Base-by-base conservation (phyloP, 2,888 invertebrate species). In the Lasioglossum malachurum region DNA sequence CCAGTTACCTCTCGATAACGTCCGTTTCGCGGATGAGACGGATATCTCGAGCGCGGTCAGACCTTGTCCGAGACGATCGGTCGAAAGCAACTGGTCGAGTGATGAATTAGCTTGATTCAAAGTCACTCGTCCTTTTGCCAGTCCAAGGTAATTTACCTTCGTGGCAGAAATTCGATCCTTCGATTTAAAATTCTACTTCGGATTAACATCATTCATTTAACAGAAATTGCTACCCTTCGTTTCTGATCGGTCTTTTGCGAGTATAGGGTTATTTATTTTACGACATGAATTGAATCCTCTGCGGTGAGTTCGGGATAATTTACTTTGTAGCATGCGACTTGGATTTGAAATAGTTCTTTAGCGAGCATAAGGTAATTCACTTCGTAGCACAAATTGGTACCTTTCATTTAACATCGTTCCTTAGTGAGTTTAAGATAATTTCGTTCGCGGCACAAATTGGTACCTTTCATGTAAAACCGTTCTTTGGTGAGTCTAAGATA, bases 1-100 rank as follows among this genome's bases (percentile, higher is more conserved):
- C 53, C 81, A 49, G 75, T 74, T 83, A 80, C 35, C 72, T 74
- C 84, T 78, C 80, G 88, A 84, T 84, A 82, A 82, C 84, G 53
- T 53, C 78, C 82, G 69, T 73, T 87, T 78, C 80, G 49, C 72
- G 41, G 69, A 69, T 69, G 41, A 69, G 69, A 12, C 69, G 31
- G 67, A 69, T 10, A 23, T n/a, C 41, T 38, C 41, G 31, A 53
- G 53, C 41, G 69, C 41, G 69, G 69, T 69, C 69, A 5, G 67
- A 35, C 35, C 67, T 35, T 67, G 67, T 67, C 67, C 35, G 67
- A 31, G 31, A 35, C 31, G 35, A 67, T 67, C 23, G 35, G 8
- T 27, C 27, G 27, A 60, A 19, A 4, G 3, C 67, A 35, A 35
- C 67, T 67, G 67, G 31, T 35, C 67, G 64, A 64, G 31, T 64